phyloP scores from a whole-genome alignment of 2,797 vertebrate genomes.

The Hippoglossus hippoglossus region DNA sequence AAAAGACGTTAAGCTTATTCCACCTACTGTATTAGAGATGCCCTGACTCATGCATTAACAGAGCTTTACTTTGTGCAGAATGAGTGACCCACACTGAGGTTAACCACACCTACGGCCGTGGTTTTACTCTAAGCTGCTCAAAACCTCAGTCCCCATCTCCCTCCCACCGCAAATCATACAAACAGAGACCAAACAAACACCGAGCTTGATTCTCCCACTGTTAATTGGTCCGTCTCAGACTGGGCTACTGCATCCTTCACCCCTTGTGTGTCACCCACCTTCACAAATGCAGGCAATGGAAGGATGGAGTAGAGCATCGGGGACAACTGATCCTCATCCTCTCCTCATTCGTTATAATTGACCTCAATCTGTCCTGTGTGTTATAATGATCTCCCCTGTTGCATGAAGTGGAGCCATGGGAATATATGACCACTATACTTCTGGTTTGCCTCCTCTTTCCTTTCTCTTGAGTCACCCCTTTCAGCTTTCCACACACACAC shows the following conservation, averaged over 20 bases:
- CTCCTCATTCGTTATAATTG: conserved; percentile 47
- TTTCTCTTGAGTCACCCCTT: conserved; percentile 28
- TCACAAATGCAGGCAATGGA: conserved; percentile 38
- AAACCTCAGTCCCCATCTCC: conserved; percentile 54
- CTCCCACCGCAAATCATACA: conserved; percentile 66
- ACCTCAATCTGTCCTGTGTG: conserved; percentile 52
- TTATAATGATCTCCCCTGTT: conserved; percentile 33
- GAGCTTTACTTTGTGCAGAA: conserved; percentile 59
- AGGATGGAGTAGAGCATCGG: conserved; percentile 38
- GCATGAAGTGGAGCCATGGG: conserved; percentile 54
- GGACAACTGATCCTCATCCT: conserved; percentile 34
- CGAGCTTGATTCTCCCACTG: conserved; percentile 45
- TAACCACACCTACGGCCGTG: conserved; percentile 77
- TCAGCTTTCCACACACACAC: conserved; percentile 19
- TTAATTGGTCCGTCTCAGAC: conserved; percentile 62
- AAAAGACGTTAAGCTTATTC: conserved; percentile 30
- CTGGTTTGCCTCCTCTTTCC: conserved; percentile 13
- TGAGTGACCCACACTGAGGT: conserved; percentile 76
- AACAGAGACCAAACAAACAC: conserved; percentile 70
- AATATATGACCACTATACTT: conserved; percentile 71
- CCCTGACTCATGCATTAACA: conserved; percentile 54
- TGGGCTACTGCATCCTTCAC: conserved; percentile 47
- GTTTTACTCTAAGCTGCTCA: conserved; percentile 62
- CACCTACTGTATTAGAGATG: conserved; percentile 36
- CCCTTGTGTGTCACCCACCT: conserved; percentile 35